Conservation (phyloP, 2,113 vertebrate species). For the Chaenogobius annularis region DNA sequence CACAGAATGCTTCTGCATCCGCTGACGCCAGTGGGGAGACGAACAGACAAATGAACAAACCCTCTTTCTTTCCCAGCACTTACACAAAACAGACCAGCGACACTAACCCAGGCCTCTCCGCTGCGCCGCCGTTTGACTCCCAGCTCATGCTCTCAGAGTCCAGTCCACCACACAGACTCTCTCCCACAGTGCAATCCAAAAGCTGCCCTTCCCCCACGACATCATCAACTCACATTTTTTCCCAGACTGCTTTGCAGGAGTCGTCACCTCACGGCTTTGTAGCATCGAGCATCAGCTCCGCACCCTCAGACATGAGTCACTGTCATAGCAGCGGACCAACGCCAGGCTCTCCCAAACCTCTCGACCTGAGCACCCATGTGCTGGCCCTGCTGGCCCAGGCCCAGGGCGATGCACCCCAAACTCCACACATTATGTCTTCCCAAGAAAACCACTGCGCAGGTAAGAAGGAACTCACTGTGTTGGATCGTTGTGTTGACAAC, state of each 20-base stretch:
- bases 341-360: slow-evolving; percentile 69
- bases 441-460: slow-evolving; percentile 54
- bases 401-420: slow-evolving; percentile 50
- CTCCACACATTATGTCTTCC: slow-evolving; percentile 41
- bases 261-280: slow-evolving; percentile 21
- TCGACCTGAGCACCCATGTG: slow-evolving; percentile 73
- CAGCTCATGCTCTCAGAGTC: slow-evolving; percentile 25
- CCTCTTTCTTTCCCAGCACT: slow-evolving; percentile 38
- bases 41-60: slow-evolving; percentile 54
- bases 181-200: slow-evolving; percentile 30
- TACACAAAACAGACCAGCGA: slow-evolving; percentile 47
- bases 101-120: slow-evolving; percentile 49
- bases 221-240: slow-evolving; percentile 32
- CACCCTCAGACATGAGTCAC: slow-evolving; percentile 48
- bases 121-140: slow-evolving; percentile 45
- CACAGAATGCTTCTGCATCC: slow-evolving; percentile 52
- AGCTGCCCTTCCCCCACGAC: slow-evolving; percentile 33
- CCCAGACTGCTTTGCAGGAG: slow-evolving; percentile 36
- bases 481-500: not conserved
- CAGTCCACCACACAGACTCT: slow-evolving; percentile 49
- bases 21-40: slow-evolving; percentile 51
- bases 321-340: slow-evolving; percentile 43
- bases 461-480: slow-evolving; percentile 21
- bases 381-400: slow-evolving; percentile 63
- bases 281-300: slow-evolving; percentile 24